Base-by-base conservation (phyloP, 2,113 vertebrate species). In the Istiophorus platypterus region DNA sequence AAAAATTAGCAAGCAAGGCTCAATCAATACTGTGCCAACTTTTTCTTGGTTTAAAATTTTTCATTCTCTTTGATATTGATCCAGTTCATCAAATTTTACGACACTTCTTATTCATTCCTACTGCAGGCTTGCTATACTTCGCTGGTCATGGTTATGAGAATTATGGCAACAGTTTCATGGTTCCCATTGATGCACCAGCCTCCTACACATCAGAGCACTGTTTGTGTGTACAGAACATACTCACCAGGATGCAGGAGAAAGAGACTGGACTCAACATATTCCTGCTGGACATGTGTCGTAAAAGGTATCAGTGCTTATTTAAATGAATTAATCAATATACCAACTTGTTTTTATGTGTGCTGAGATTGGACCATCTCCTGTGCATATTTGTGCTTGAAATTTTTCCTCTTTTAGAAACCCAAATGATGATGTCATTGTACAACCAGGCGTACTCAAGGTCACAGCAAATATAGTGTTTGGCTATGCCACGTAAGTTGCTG, bases 91-190 rank as follows among this genome's bases (percentile, higher is more conserved):
- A 62, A n/a, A 39, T 65, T 15, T 12, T 2, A 10, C 11, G 58
- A 9, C 12, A 15, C 27, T 11, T 29, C 10, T 37, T 41, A 54
- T 10, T 42, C 29, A 27, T 34, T 82, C 24, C 52, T 22, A 11
- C 1, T 14, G 7, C 91, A 97, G 97, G 97, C 67, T 88, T 97
- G 88, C 94, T 97, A 20, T 97, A 97, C 90, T 97, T 96, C 0
- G 97, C 96, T 0, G 96, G 97, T 42, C 97, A 97, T 0, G 96
- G 97, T 73, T 97, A 97, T 18, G 97, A 97, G 81, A 97, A 97
- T 58, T 97, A 94, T 0, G 97, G 97, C 56, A 97, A 97, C 94
- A 97, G 96, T 88, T 97, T 97, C 91, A 97, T 97, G 97, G 96
- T 97, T 65, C 97, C 97, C 62, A 96, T 95, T 0, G 96, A 97